These are phyloP conservation scores for Presbytis comata DNA, from an alignment of 2,797 vertebrate species.

Conservation along the genomic window DNA sequence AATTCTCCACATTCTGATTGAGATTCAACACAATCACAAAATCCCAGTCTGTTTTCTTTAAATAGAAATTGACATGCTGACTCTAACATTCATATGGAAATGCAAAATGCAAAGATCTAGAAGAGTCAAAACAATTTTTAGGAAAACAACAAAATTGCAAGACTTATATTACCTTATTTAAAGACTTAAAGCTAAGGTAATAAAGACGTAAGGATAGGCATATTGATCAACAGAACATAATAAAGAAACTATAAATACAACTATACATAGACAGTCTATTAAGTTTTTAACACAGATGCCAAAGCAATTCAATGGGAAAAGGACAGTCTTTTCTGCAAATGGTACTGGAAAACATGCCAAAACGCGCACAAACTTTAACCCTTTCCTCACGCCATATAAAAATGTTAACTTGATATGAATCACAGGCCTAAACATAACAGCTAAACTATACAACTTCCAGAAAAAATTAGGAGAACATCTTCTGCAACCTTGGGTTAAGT, in stretches of 20 bases:
- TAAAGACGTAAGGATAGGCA: background rate
- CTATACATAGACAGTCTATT: background rate
- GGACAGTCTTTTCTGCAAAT: background rate
- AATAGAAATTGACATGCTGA: background rate
- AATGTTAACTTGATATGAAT: background rate
- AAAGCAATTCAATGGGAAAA: background rate
- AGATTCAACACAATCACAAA: background rate
- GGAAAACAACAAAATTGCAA: slow-evolving; percentile 17
- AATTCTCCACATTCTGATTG: background rate
- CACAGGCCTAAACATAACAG: background rate
- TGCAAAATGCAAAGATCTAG: slow-evolving; percentile 1
- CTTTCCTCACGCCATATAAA: background rate
- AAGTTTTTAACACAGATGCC: background rate
- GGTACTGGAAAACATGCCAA: background rate
- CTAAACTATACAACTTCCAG: background rate
- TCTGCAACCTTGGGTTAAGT: background rate
- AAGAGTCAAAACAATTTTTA: background rate
- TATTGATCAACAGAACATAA: background rate
- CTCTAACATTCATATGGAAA: slow-evolving; percentile 16
- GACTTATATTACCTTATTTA: background rate
- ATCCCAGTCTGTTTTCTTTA: background rate
- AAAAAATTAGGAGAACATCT: background rate
- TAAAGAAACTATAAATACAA: background rate
- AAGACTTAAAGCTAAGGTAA: background rate
- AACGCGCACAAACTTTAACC: background rate